Base-by-base conservation (phyloP, 2,797 vertebrate species). In the Pterois miles region DNA sequence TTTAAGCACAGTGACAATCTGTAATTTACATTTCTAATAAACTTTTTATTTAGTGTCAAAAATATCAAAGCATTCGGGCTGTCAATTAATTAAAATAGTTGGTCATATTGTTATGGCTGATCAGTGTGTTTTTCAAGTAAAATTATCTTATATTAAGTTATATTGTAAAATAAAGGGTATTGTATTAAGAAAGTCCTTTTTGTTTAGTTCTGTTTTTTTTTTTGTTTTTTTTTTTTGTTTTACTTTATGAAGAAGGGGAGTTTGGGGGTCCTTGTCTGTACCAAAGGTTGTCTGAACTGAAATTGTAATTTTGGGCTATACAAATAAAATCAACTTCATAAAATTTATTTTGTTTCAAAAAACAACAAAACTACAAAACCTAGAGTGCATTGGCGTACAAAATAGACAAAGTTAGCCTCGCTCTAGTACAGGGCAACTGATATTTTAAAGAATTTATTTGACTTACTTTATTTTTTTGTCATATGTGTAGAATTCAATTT, bases 401-500 rank as follows among this genome's bases (percentile, higher is more conserved):
- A 64, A 29, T 13, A 9, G 25, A 46, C 11, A 53, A 8, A 83
- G 43, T 57, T 12, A 40, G 3, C 38, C 60, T 52, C 54, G 68
- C 57, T 70, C 20, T 13, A 20, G 23, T 12, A 60, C 3, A 34
- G 46, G 36, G 43, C 12, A 72, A 50, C 60, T 6, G 2, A 34
- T 38, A 38, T 53, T 80, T 46, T 6, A 13, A 29, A 53, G 11
- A 65, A 74, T 78, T 29, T 43, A 54, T 23, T 76, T 76, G 31
- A 52, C 60, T 76, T 58, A 13, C 58, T 23, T 20, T 25, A 27
- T 50, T 71, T 69, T 4, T 40, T 68, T 64, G 18, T 63, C 33
- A 36, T 8, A 22, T 65, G 25, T 60, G 54, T 60, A 65, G 50
- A 29, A 79, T 80, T 83, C 4, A 69, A 86, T 80, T 78, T 83